A percentile compares a stretch with the other conserved stretches of the same genome.
phyloP scores from a whole-genome alignment of 2,888 invertebrate species.

The Unio delphinus region DNA sequence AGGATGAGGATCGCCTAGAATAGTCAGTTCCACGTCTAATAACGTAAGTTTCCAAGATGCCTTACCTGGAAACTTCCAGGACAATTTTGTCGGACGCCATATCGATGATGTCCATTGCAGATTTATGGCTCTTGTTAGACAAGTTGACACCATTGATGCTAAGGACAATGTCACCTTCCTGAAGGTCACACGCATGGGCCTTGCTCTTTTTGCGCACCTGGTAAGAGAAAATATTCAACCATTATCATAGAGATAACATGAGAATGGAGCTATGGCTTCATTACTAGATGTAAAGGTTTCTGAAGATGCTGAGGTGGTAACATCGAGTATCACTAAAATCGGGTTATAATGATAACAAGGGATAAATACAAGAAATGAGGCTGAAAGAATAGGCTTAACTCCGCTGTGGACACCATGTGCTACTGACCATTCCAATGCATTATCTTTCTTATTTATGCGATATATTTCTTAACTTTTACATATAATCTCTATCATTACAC shows the following conservation, averaged over 20 bases:
- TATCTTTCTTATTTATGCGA: too few relatives aligned
- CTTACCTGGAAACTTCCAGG: slow-evolving; percentile 65
- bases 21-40: background rate
- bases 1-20: background rate
- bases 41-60: background rate
- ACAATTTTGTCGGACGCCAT: slow-evolving; percentile 50
- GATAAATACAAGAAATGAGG: too few relatives aligned
- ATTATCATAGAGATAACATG: background rate
- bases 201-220: slow-evolving; percentile 69
- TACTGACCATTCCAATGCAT: too few relatives aligned
- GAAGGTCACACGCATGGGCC: slow-evolving; percentile 61
- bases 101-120: slow-evolving; percentile 68
- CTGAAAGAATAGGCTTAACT: too few relatives aligned
- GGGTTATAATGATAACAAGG: too few relatives aligned
- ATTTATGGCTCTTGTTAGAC: slow-evolving; percentile 60
- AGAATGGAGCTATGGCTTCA: background rate
- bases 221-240: slow-evolving; percentile 10
- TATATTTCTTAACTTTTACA: too few relatives aligned
- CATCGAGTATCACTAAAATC: too few relatives aligned
- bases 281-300: background rate
- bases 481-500: too few relatives aligned
- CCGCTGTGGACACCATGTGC: too few relatives aligned
- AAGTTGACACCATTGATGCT: slow-evolving; percentile 65
- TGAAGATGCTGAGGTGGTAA: too few relatives aligned
- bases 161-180: slow-evolving; percentile 68